Conservation (phyloP, 2,113 vertebrate genomes). For the Myocastor coypus region DNA sequence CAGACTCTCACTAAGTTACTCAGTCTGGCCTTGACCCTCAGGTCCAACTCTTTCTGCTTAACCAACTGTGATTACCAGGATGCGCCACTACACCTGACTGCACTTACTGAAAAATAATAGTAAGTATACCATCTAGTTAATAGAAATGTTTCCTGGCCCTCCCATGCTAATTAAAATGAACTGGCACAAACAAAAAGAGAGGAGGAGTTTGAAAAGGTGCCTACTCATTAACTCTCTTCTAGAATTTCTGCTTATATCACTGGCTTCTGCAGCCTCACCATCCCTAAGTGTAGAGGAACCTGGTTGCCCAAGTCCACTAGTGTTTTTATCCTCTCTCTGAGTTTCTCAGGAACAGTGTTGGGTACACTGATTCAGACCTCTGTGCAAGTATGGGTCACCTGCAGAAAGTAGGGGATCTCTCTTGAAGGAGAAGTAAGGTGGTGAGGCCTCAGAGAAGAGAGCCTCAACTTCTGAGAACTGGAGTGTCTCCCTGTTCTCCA, state of each 20-base stretch:
- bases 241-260: background rate
- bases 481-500: background rate
- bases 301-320: background rate
- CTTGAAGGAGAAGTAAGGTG: background rate
- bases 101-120: background rate
- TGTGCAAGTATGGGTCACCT: background rate
- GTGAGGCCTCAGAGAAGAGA: background rate
- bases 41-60: background rate
- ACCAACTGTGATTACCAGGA: background rate
- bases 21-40: background rate
- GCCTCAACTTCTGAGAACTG: background rate
- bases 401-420: background rate
- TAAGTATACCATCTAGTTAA: background rate
- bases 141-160: background rate
- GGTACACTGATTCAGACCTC: background rate
- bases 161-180: background rate
- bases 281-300: background rate
- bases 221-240: background rate
- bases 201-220: background rate
- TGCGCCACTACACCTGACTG: background rate
- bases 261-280: background rate
- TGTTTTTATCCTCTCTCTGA: background rate
- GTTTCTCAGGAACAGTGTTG: background rate
- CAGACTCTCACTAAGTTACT: background rate
- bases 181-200: background rate